Conservation (phyloP, 2,888 invertebrate genomes). For the Mesorhabditis spiculigera region DNA sequence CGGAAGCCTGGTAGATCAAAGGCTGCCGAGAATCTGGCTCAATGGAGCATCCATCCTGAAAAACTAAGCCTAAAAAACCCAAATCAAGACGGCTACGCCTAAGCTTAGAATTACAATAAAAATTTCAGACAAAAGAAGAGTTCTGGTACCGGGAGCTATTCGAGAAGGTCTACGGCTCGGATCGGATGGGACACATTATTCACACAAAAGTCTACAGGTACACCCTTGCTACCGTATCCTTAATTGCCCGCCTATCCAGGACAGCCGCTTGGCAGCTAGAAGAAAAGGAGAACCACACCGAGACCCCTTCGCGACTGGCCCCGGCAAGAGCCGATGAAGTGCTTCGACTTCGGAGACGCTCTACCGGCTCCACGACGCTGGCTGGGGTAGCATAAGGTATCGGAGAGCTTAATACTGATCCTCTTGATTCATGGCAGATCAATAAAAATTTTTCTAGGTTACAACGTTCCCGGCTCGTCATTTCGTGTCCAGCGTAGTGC, state of each 20-base stretch:
- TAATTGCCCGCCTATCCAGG: conserved; percentile 25
- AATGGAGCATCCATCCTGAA: conserved; percentile 7
- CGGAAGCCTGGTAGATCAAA: conserved; percentile 26
- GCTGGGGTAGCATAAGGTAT: conserved; percentile 46
- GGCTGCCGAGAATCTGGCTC: conserved; percentile 37
- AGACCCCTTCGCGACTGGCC: conserved; percentile 5
- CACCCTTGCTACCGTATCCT: conserved; percentile 3
- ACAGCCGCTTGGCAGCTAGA: conserved; percentile 55
- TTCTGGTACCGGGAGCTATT: conserved; percentile 54
- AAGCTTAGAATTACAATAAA: too few relatives aligned
- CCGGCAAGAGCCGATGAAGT: conserved; percentile 18
- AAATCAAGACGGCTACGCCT: too few relatives aligned
- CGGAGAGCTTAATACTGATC: too few relatives aligned
- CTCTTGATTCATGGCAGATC: too few relatives aligned
- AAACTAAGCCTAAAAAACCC: too few relatives aligned
- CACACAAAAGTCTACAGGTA: conserved; percentile 57
- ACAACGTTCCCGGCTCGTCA: too few relatives aligned
- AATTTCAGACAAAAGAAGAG: conserved; percentile 26
- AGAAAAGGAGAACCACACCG: conserved; percentile 47
- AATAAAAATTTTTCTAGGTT: too few relatives aligned
- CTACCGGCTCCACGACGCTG: conserved; percentile 46
- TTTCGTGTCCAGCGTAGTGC: too few relatives aligned
- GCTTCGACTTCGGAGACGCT: conserved; percentile 44
- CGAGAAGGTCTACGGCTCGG: conserved; percentile 43
- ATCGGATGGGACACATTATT: conserved; percentile 50